Conservation (phyloP, 2,113 vertebrate species). For the Trinectes maculatus region DNA sequence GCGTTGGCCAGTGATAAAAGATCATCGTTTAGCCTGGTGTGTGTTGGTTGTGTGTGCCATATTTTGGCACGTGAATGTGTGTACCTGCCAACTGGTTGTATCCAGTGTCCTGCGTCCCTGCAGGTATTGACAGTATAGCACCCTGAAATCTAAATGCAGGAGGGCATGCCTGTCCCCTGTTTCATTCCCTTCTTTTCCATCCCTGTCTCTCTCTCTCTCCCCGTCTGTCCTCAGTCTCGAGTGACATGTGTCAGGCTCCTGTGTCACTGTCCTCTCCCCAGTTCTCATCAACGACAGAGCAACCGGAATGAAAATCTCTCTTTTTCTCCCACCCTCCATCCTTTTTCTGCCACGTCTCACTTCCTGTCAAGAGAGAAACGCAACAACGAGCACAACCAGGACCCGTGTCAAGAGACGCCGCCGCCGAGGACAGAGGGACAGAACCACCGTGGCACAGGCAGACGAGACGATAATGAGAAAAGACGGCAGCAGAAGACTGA, state of each 20-base stretch:
- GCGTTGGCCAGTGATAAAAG: conserved; percentile 35
- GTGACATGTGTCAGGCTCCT: conserved; percentile 36
- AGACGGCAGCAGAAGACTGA: conserved; percentile 51
- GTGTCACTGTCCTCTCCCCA: conserved; percentile 19
- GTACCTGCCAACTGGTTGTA: conserved; percentile 4
- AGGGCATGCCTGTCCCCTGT: conserved; percentile 7
- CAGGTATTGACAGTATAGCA: conserved; percentile 27
- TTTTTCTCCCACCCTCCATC: background rate
- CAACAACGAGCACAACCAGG: conserved; percentile 57
- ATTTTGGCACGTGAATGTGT: background rate
- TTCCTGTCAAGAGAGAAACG: conserved; percentile 57
- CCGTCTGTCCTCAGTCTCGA: conserved; percentile 7
- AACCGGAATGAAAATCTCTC: conserved; percentile 33
- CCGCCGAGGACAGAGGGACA: conserved; percentile 48
- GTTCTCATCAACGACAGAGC: conserved; percentile 26
- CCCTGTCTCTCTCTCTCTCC: background rate
- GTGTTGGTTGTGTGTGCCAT: background rate
- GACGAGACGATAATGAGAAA: conserved; percentile 68
- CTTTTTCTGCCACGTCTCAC: conserved; percentile 37
- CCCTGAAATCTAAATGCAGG: conserved; percentile 51
- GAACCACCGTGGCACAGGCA: conserved; percentile 39
- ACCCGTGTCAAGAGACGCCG: conserved; percentile 46
- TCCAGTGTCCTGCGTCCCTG: too few relatives aligned
- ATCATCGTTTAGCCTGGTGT: conserved; percentile 8
- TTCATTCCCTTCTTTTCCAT: background rate